Base-by-base conservation (phyloP, 2,888 invertebrate species). In the Epistrophella euchroma region DNA sequence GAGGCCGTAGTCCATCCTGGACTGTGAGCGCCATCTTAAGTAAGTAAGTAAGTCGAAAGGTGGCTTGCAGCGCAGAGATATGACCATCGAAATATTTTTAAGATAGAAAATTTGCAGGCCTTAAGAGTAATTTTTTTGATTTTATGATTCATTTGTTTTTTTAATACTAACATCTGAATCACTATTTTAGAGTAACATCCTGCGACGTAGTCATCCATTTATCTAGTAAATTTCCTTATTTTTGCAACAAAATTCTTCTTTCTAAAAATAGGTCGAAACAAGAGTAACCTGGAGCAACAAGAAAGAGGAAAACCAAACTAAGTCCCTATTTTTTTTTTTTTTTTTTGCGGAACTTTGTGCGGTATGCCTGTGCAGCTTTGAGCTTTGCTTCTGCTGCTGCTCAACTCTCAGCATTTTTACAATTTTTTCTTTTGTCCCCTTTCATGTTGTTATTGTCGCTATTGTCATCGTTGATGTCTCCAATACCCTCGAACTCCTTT, bases 361-460 rank as follows among this genome's bases (percentile, higher is more conserved):
- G 43, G 35, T 77, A 22, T 47, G 45, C 64, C 64, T 45, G 28
- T 70, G 76, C 72, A 76, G 74, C 83, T 74, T 74, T 83, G 78
- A 83, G 83, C 76, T 85, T 80, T 80, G 85, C 62, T 79, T 66
- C 64, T 83, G 45, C 4, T 25, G 50, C 50, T 52, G 50, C 50
- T 52, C 50, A 52, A 62, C 77, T 76, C 76, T 85, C 81, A 70
- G 76, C 73, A 77, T 80, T 85, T 77, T 40, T 35, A 47, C n/a
- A 35, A 35, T 72, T 47, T 72, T 72, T 32, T 9, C 40, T 19
- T 62, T 74, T 64, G 60, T 62, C 60, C 43, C 32, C 22, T 45
- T 47, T 56, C 22, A 22, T 70, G 72, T 77, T 85, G 72, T 70
- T 81, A 73, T 81, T 79, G 79, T 79, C 73, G 75, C 72, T 79